These are phyloP conservation scores for Gymnothorax javanicus DNA, from an alignment of 2,797 vertebrate genomes.

Conservation along the genomic window DNA sequence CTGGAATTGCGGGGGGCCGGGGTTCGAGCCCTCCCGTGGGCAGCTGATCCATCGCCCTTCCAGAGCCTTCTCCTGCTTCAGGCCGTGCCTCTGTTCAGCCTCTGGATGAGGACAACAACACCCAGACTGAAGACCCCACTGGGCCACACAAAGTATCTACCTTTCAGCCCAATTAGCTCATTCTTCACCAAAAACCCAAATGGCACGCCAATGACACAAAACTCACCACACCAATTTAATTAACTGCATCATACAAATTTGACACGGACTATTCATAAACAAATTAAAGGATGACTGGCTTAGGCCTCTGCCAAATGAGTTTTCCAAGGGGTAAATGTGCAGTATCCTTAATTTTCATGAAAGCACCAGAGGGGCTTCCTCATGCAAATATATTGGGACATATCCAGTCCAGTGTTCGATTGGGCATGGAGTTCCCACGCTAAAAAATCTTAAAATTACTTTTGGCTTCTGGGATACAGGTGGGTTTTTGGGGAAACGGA, in stretches of 20 bases:
- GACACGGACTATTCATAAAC: not conserved
- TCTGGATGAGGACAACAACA: not conserved
- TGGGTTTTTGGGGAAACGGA: too few relatives aligned
- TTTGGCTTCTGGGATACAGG: not conserved
- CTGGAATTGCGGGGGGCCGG: conserved; percentile 29
- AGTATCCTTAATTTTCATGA: not conserved
- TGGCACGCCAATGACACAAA: not conserved
- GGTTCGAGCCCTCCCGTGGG: conserved; percentile 44
- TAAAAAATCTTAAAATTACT: not conserved
- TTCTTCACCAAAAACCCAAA: not conserved
- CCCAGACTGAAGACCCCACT: not conserved
- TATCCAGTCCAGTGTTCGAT: not conserved
- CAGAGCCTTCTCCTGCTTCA: conserved; percentile 65
- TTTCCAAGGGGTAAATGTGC: too few relatives aligned
- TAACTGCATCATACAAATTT: not conserved
- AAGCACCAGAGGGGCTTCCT: not conserved
- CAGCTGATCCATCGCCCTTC: conserved; percentile 53
- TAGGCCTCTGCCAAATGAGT: too few relatives aligned
- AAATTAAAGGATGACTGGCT: not conserved
- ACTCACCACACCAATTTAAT: not conserved
- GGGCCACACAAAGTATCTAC: not conserved
- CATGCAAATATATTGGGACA: not conserved
- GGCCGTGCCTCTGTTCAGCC: conserved; percentile 53
- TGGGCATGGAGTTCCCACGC: not conserved
- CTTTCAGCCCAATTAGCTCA: not conserved